Evolutionary conservation across 2,888 invertebrate genomes (phyloP).

Genomic region (Crioceris asparagi): DNA sequence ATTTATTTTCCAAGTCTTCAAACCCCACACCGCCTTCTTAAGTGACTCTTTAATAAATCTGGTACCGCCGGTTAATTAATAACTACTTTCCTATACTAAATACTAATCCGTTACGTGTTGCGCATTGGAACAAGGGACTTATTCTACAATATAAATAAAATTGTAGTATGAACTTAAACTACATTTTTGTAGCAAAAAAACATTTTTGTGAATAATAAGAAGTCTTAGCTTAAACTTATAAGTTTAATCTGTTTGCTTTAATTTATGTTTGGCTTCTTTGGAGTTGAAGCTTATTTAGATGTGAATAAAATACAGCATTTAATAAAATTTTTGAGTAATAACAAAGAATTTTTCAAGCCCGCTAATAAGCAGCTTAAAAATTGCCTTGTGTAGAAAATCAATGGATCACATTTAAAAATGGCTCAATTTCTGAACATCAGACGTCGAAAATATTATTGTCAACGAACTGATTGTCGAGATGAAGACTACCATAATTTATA

Average conservation of each 20-base stretch:
- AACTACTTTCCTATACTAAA: no score
- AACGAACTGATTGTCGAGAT: constrained; percentile 8
- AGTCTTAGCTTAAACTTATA: constrained; percentile 6
- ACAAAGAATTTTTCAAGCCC: constrained; percentile 4
- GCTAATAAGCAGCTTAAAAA: constrained; percentile 5
- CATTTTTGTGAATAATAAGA: constrained; percentile 1
- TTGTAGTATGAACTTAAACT: constrained; percentile 2
- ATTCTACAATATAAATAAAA: constrained; percentile 6
- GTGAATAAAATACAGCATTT: constrained; percentile 8
- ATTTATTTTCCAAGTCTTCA: no score
- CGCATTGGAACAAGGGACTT: no score
- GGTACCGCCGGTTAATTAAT: no score
- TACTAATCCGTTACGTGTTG: no score
- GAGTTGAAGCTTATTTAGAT: constrained; percentile 4
- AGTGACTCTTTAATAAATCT: no score
- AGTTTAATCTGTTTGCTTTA: constrained; percentile 7
- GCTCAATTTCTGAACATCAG: no score
- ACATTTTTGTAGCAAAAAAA: constrained; percentile 5
- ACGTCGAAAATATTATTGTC: constrained; percentile 6
- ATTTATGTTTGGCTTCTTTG: no score
- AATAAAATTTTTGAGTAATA: constrained; percentile 5
- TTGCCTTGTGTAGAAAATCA: constrained; percentile 4
- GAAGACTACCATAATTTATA: constrained; percentile 8
- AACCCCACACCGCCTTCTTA: no score
- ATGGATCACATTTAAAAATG: constrained; percentile 6